Evolutionary conservation across 2,797 vertebrate species (phyloP), one percentile per base, ranked within the genome.

Genomic region (Peromyscus melanophrys): DNA sequence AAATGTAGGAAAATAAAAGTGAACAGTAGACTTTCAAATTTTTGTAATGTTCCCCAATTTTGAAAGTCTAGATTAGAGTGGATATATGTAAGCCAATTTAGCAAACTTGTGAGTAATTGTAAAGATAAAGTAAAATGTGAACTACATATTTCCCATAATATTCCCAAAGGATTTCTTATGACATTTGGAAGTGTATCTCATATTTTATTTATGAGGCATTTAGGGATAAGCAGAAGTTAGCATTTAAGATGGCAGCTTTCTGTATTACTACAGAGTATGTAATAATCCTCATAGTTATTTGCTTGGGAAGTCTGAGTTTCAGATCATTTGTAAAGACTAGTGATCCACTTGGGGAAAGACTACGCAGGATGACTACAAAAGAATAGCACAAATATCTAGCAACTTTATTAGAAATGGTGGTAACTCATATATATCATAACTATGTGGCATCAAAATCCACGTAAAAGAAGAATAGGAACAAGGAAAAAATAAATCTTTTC

Each of bases 271-370:
- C 52, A 61, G 40, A 73, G 29, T 49, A 34, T 71, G 2, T 6
- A 63, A 34, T n/a, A 82, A 71, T 40, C 23, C 14, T 95, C 34
- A 46, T 55, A 61, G 55, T 83, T 73, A 49, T 89, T 59, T 85
- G 27, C 25, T 31, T 73, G 67, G 49, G 21, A 85, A 49, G 7
- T 85, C 1, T 76, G 80, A 67, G 75, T 86, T n/a, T 63, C 21
- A 94, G 76, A 59, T 92, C 25, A 61, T 73, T 96, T 95, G 77
- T 90, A 92, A 1, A 57, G n/a, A 80, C 19, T 29, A 75, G 21
- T 46, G n/a, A 69, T 69, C n/a, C 5, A 29, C 31, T 92, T 89
- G 82, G 67, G 12, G 34, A 67, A 55, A 34, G 65, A 11, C 31
- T 86, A 29, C 49, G 11, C 76, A 46, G n/a, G 71, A 31, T 84